Base-by-base conservation (phyloP, 2,888 invertebrate genomes). In the Andrena fulva region DNA sequence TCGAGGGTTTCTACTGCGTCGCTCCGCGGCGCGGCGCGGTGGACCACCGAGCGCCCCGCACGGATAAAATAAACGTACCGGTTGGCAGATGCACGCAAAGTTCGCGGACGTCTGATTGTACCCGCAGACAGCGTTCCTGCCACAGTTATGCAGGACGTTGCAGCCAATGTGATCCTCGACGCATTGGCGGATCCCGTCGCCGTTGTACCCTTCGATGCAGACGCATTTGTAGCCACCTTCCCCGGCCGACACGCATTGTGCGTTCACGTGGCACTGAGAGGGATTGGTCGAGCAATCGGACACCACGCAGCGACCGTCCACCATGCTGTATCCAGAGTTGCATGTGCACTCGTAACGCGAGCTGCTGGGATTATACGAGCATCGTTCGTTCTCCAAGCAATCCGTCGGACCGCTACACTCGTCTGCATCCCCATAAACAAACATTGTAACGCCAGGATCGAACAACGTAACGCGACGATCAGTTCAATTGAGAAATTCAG, bases 141-240 rank as follows among this genome's bases (percentile, higher is more conserved):
- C 97, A 94, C 99, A 99, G 91, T 97, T 97, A 90, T 97, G 96
- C 27, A 96, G 91, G 2, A 96, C 95, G 87, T 97, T 96, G 91
- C 98, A 98, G 8, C 97, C 96, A 54, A 93, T 92, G 84, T 92
- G 91, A 77, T 92, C 92, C 77, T 91, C 91, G 12, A 91, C 88
- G 83, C 94, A 94, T 64, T 92, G 92, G n/a, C 87, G 90, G 7
- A 92, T 85, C 8, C 94, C 94, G 73, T 94, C 93, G 2, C 93
- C 93, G 85, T 90, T 92, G 77, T 89, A 94, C 0, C 97, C 97
- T 56, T 95, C 95, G 77, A 95, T 95, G 92, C 97, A 97, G 68
- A 95, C 93, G 90, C 97, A 97, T 80, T 95, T 95, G 89, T 96
- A 96, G 0, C 95, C 94, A 6, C 91, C 91, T 0, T 90, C 90